phyloP scores from a whole-genome alignment of 2,113 vertebrate genomes.

The Lepidothrix coronata region DNA sequence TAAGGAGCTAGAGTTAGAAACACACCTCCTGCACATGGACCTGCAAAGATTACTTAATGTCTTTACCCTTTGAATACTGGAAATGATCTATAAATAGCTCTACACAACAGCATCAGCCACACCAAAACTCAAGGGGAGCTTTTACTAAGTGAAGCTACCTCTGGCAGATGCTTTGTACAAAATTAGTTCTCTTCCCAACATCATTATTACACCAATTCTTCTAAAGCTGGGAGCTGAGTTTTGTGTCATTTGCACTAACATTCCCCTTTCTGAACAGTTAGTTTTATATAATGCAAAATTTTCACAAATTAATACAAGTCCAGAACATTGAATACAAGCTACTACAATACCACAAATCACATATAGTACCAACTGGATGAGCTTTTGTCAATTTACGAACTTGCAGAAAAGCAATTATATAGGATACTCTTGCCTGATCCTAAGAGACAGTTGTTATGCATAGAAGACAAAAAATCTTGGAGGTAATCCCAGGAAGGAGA shows the following conservation, averaged over 20 bases:
- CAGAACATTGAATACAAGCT: background rate
- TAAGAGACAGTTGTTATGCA: background rate
- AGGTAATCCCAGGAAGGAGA: background rate
- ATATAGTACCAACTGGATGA: background rate
- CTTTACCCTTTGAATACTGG: background rate
- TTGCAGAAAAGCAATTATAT: background rate
- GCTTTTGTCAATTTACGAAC: background rate
- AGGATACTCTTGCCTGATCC: background rate
- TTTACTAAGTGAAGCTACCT: background rate
- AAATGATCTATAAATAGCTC: background rate
- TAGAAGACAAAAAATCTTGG: background rate
- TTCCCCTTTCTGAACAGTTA: background rate
- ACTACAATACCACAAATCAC: background rate
- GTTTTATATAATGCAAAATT: background rate
- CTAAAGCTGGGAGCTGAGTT: background rate
- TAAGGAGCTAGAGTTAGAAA: background rate
- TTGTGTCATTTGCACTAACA: background rate
- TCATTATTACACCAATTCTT: background rate
- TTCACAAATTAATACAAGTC: background rate
- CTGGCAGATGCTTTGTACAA: background rate
- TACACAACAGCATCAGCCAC: background rate
- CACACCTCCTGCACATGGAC: background rate
- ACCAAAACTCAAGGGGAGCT: background rate
- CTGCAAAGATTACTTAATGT: background rate
- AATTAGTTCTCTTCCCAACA: background rate